These are phyloP conservation scores for Nemurella pictetii DNA, from an alignment of 2,888 invertebrate species.

Conservation along the genomic window DNA sequence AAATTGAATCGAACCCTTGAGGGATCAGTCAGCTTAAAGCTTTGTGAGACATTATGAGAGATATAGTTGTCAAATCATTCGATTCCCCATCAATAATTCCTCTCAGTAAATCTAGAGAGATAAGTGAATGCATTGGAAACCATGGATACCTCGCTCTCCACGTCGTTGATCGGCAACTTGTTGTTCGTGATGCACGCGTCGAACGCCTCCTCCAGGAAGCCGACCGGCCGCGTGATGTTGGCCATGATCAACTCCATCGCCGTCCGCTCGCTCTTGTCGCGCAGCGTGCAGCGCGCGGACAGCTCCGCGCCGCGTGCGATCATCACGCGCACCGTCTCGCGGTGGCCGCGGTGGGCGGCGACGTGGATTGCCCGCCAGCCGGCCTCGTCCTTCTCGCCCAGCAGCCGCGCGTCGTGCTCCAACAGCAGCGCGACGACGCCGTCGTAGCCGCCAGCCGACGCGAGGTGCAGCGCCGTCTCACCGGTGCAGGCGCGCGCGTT, in stretches of 20 bases:
- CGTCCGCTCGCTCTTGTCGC: constrained; percentile 48
- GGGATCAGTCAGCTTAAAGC: too few species aligned
- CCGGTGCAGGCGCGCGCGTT: constrained; percentile 53
- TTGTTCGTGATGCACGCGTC: constrained; percentile 58
- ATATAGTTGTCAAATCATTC: too few species aligned
- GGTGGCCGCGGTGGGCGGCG: constrained; percentile 61
- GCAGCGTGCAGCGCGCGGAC: constrained; percentile 46
- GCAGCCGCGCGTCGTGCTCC: constrained; percentile 43
- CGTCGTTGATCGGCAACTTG: constrained; percentile 53
- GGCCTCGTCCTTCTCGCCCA: constrained; percentile 40
- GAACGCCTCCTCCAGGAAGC: constrained; percentile 58
- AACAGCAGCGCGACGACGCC: constrained; percentile 53
- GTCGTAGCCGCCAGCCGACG: constrained; percentile 53
- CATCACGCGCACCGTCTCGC: constrained; percentile 56
- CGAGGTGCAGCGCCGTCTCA: constrained; percentile 57
- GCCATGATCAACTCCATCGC: constrained; percentile 59
- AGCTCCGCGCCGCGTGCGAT: constrained; percentile 47
- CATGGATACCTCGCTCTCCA: constrained; percentile 48
- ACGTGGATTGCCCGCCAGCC: constrained; percentile 52
- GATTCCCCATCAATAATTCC: too few species aligned
- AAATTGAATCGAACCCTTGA: too few species aligned
- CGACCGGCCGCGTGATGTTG: constrained; percentile 58
- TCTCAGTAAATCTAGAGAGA: too few species aligned
- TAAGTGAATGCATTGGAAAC: too few species aligned
- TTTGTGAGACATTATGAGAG: too few species aligned